phyloP scores from a whole-genome alignment of 2,888 invertebrate species.

The Corythucha ciliata region DNA sequence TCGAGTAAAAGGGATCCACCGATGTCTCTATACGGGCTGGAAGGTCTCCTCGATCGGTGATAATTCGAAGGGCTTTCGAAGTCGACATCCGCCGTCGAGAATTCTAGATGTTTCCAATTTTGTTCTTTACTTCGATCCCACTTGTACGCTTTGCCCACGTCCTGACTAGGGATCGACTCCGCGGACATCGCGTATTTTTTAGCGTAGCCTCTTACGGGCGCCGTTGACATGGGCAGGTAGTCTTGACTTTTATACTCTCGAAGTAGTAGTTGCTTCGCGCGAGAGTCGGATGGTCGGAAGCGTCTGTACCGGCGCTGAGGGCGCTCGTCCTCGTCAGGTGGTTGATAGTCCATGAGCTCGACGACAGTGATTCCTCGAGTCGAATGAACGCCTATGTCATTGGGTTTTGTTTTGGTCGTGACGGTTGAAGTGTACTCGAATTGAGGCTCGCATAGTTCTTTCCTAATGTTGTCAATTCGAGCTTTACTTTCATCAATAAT shows the following conservation, averaged over 20 bases:
- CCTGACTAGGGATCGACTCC: not conserved
- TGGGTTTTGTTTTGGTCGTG: slow-evolving; percentile 6
- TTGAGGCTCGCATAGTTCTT: slow-evolving; percentile 22
- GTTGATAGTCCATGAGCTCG: slow-evolving; percentile 18
- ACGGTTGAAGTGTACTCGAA: slow-evolving; percentile 22
- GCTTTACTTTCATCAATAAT: slow-evolving; percentile 24
- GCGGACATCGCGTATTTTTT: not conserved
- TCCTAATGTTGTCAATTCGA: slow-evolving; percentile 18
- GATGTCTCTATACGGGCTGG: slow-evolving; percentile 12
- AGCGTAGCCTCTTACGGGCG: not conserved
- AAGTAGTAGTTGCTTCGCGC: too few species aligned
- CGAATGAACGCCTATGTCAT: slow-evolving; percentile 18
- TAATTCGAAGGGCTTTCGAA: slow-evolving; percentile 13
- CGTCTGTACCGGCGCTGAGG: too few species aligned
- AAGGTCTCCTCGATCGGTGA: slow-evolving; percentile 13
- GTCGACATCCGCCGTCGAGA: slow-evolving; percentile 11
- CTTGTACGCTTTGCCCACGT: not conserved
- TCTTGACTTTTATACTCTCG: too few species aligned
- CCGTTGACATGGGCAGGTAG: too few species aligned
- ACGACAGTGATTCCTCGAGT: slow-evolving; percentile 18
- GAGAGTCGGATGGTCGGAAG: too few species aligned
- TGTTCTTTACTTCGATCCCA: slow-evolving; percentile 20
- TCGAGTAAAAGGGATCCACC: slow-evolving; percentile 2
- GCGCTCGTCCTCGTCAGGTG: too few species aligned
- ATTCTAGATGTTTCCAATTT: slow-evolving; percentile 19